A percentile compares a stretch with the other conserved stretches of the same genome.
These are phyloP conservation scores for Atta texana DNA, from an alignment of 1,140 invertebrate genomes.

Conservation along the genomic window DNA sequence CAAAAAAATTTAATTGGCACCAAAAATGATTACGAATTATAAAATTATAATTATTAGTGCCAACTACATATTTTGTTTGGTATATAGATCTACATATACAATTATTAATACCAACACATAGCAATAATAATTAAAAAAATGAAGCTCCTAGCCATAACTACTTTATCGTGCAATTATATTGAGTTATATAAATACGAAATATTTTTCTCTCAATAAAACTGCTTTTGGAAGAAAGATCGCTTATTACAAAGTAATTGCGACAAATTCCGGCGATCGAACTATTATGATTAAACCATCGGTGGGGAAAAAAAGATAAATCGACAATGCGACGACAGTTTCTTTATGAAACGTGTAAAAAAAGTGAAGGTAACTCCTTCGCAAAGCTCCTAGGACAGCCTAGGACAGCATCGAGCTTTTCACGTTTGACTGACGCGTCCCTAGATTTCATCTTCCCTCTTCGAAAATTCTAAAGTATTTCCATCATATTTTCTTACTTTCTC, in stretches of 20 bases:
- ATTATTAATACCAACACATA: no score
- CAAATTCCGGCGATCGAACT: conserved; percentile 20
- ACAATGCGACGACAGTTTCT: conserved; percentile 23
- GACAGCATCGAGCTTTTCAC: conserved; percentile 53
- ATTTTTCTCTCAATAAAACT: background rate
- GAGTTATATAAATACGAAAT: no score
- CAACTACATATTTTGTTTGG: no score
- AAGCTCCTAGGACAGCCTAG: background rate
- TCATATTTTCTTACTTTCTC: conserved; percentile 56
- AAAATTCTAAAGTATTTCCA: conserved; percentile 59
- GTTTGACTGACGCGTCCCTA: conserved; percentile 51
- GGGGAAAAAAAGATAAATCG: conserved; percentile 5
- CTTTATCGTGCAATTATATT: no score
- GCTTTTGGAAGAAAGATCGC: background rate
- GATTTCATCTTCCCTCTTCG: conserved; percentile 48
- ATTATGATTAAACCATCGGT: conserved; percentile 1
- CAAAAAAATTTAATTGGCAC: no score
- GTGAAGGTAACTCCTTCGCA: conserved; percentile 5
- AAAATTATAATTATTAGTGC: no score
- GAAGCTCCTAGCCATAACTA: no score
- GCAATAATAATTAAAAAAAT: no score
- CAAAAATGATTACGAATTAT: no score
- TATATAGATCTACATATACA: no score
- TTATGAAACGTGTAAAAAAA: conserved; percentile 8
- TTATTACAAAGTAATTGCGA: conserved; percentile 1